Conservation (phyloP, 1,140 invertebrate species). For the fruit fly (Drosophila melanogaster) region DNA sequence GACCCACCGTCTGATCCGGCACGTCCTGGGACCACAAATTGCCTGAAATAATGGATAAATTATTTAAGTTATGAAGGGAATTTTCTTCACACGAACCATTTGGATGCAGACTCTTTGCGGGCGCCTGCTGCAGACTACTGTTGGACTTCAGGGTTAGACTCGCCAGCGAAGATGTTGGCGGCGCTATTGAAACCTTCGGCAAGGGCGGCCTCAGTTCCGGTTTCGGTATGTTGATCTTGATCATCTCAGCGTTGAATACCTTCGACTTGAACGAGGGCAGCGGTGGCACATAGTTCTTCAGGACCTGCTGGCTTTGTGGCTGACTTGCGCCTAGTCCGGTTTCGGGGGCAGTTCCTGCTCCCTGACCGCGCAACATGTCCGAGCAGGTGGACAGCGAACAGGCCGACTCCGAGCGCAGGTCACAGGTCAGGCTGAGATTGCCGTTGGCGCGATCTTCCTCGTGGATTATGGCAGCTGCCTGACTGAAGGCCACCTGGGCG, state of each 20-base stretch:
- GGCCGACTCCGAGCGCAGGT: slow-evolving; percentile 84
- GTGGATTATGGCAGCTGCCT: slow-evolving; percentile 88
- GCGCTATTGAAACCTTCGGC: slow-evolving; percentile 45
- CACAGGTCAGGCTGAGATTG: slow-evolving; percentile 86
- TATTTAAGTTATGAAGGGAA: background rate
- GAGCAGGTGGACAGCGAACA: slow-evolving; percentile 86
- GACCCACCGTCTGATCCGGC: slow-evolving; percentile 74
- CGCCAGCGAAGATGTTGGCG: slow-evolving; percentile 42
- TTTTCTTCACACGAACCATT: slow-evolving; percentile 37
- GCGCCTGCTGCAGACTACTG: slow-evolving; percentile 25
- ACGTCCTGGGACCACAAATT: slow-evolving; percentile 72
- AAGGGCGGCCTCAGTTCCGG: slow-evolving; percentile 71
- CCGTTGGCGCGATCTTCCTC: slow-evolving; percentile 82
- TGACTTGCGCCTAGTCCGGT: background rate
- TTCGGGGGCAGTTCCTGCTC: background rate
- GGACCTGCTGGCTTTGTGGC: slow-evolving; percentile 68
- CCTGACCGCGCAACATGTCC: slow-evolving; percentile 51
- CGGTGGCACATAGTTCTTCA: slow-evolving; percentile 82
- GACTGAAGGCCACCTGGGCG: slow-evolving; percentile 90
- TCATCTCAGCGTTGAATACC: slow-evolving; percentile 80
- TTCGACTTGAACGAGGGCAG: slow-evolving; percentile 80
- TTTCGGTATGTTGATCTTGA: slow-evolving; percentile 83
- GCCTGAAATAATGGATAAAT: slow-evolving; percentile 14
- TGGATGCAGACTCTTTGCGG: slow-evolving; percentile 1
- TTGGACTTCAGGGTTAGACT: slow-evolving; percentile 50